Conservation (phyloP, 2,888 invertebrate species). For the Chymomyza caudatula region DNA sequence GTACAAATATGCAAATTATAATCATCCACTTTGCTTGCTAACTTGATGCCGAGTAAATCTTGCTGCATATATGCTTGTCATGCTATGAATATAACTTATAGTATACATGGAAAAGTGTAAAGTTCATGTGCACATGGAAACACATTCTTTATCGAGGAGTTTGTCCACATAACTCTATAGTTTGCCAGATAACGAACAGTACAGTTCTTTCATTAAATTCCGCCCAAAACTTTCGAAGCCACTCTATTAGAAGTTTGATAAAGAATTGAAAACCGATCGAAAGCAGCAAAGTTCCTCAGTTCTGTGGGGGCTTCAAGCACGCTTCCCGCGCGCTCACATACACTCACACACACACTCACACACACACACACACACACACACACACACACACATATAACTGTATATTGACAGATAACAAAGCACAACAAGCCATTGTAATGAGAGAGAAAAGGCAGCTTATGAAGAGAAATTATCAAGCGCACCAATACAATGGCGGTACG, state of each 20-base stretch:
- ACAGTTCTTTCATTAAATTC: slow-evolving; percentile 19
- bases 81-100: not conserved
- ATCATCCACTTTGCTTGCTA: slow-evolving; percentile 27
- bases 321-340: not conserved
- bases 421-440: not conserved
- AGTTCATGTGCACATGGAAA: not conserved
- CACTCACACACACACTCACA: not conserved
- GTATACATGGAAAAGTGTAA: slow-evolving; percentile 5
- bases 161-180: no score
- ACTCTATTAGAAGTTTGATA: slow-evolving; percentile 5
- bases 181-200: slow-evolving; percentile 17
- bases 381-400: not conserved
- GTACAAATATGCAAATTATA: slow-evolving; percentile 26
- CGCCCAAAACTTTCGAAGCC: not conserved
- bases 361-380: no score
- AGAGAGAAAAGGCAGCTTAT: not conserved
- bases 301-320: not conserved
- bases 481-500: slow-evolving; percentile 45
- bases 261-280: not conserved
- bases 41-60: slow-evolving; percentile 29
- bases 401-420: slow-evolving; percentile 42
- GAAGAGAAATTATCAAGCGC: slow-evolving; percentile 43
- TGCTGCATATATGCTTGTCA: not conserved
- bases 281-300: not conserved
- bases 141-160: not conserved